Evolutionary conservation across 2,888 invertebrate genomes (phyloP).

Genomic region (Helicoverpa assulta): DNA sequence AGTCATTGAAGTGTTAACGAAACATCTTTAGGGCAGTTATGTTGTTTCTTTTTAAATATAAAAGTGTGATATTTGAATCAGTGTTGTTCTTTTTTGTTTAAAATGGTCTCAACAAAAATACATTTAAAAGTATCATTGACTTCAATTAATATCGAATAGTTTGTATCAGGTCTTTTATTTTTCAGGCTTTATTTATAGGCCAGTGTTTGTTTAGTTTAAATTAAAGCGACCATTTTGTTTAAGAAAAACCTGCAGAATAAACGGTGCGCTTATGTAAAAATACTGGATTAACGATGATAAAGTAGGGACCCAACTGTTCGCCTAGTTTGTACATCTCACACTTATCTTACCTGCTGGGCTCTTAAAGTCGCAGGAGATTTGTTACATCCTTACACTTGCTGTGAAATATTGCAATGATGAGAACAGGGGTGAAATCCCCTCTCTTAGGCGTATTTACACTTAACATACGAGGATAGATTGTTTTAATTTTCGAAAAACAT

Average conservation of each 20-base stretch:
- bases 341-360: conserved; percentile 57
- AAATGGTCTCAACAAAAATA: too few species aligned
- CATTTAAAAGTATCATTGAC: not conserved
- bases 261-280: conserved; percentile 23
- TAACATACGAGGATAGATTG: conserved; percentile 26
- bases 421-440: conserved; percentile 49
- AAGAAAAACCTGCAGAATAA: conserved; percentile 9
- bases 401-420: conserved; percentile 58
- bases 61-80: too few species aligned
- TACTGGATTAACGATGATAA: conserved; percentile 51
- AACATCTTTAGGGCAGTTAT: too few species aligned
- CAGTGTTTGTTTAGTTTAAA: not conserved
- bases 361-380: conserved; percentile 59
- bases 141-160: not conserved
- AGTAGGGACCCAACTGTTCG: conserved; percentile 37
- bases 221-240: conserved; percentile 7
- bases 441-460: conserved; percentile 46
- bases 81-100: too few species aligned
- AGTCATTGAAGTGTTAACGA: too few species aligned
- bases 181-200: not conserved
- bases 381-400: conserved; percentile 43
- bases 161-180: not conserved
- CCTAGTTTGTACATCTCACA: conserved; percentile 49
- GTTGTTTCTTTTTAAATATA: too few species aligned
- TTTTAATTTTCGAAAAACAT: conserved; percentile 6